Conservation (phyloP, 2,888 invertebrate genomes). For the Lacanobia wlatinum region DNA sequence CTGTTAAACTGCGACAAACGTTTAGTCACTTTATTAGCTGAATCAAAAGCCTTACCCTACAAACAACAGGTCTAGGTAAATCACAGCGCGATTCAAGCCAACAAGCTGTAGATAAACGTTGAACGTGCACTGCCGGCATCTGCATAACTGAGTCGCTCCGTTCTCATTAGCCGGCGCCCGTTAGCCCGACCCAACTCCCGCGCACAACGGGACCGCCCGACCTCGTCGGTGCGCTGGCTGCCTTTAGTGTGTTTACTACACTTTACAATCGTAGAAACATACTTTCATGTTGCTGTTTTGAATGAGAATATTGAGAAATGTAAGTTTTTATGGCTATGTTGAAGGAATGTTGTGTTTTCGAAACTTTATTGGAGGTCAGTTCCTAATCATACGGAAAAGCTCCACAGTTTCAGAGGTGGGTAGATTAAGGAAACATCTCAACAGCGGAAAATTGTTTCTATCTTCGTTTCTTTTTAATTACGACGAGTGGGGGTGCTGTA, state of each 20-base stretch:
- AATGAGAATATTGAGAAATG: conserved; percentile 26
- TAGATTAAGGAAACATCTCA: conserved; percentile 1
- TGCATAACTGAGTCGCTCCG: conserved; percentile 88
- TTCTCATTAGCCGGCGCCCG: conserved; percentile 88
- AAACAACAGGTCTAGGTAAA: conserved; percentile 62
- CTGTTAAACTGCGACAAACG: not conserved
- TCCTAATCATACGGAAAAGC: not conserved
- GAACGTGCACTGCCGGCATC: conserved; percentile 78
- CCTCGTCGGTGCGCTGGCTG: conserved; percentile 66
- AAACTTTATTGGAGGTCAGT: not conserved
- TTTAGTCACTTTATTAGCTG: conserved; percentile 17
- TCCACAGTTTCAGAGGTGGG: not conserved
- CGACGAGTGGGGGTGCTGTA: conserved; percentile 20
- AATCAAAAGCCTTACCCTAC: conserved; percentile 27
- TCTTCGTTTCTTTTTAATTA: conserved; percentile 41
- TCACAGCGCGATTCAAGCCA: conserved; percentile 63
- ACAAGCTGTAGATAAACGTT: conserved; percentile 70
- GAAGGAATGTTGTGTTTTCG: conserved; percentile 8
- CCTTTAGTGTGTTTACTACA: conserved; percentile 67
- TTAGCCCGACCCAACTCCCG: conserved; percentile 84
- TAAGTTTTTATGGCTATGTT: conserved; percentile 18
- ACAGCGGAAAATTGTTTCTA: conserved; percentile 7
- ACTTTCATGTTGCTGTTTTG: conserved; percentile 47
- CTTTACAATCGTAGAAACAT: conserved; percentile 66
- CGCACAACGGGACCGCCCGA: conserved; percentile 79